phyloP scores from a whole-genome alignment of 2,888 invertebrate genomes.

The Folsomia candida region DNA sequence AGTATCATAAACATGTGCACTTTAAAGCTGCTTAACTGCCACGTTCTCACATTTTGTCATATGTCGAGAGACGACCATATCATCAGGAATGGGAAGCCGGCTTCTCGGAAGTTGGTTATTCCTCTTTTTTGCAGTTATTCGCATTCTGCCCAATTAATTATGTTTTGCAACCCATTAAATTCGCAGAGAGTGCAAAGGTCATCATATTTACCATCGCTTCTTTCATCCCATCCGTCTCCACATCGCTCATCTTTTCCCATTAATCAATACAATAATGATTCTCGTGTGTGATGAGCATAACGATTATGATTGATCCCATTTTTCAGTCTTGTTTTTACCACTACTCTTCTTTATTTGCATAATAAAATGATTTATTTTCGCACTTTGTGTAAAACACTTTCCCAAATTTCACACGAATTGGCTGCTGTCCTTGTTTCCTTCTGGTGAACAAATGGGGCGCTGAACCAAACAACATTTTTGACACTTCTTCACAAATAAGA shows the following conservation, averaged over 20 bases:
- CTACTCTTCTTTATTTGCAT: not conserved
- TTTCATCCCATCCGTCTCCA: not conserved
- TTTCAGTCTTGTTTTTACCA: not conserved
- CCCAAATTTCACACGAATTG: not conserved
- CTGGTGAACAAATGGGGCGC: too few relatives aligned
- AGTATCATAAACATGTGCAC: not conserved
- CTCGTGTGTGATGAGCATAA: not conserved
- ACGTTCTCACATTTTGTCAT: too few relatives aligned
- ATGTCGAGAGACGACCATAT: too few relatives aligned
- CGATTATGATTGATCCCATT: not conserved
- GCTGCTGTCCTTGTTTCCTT: not conserved
- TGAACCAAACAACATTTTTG: not conserved
- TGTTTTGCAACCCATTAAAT: too few relatives aligned
- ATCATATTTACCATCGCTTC: too few relatives aligned
- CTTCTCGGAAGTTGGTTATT: too few relatives aligned
- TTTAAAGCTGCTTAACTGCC: too few relatives aligned
- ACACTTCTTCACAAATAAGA: too few relatives aligned
- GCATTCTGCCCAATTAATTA: not conserved
- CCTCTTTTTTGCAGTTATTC: not conserved
- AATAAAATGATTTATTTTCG: not conserved
- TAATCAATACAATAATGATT: not conserved
- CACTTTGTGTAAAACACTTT: not conserved
- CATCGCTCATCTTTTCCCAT: not conserved
- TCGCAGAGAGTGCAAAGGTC: too few relatives aligned
- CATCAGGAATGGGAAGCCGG: too few relatives aligned